Evolutionary conservation across 2,113 vertebrate genomes (phyloP), one percentile per base, ranked within the genome.

Genomic region (Oreocharis arfaki): DNA sequence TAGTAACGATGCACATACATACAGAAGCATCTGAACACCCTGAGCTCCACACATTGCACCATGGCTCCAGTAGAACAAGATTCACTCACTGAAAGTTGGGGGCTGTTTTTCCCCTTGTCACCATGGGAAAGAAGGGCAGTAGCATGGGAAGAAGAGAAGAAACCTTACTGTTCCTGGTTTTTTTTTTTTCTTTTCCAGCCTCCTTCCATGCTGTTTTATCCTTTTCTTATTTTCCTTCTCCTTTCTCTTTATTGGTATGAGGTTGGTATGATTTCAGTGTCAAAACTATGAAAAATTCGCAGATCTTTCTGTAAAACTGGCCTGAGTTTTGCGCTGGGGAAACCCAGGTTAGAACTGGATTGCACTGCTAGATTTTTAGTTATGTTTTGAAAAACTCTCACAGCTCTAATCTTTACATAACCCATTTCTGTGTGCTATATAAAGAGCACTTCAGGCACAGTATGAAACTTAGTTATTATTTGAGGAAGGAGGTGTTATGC

Each of bases 391-490:
- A 81, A 63, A 95, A 75, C 74, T 95, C 83, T 93, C 56, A 30
- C 73, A 90, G 96, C 89, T 90, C 79, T 96, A 94, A 93, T 95
- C 91, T 96, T 96, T 96, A 92, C 96, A 96, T 94, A 96, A 93
- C 91, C 95, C 77, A 75, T 96, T 97, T 96, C 90, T 97, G 87
- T 87, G 89, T 90, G 93, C 93, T 93, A 87, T 96, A 96, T 96
- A 96, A 97, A 96, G 90, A 97, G 76, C 86, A 95, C 94, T 97
- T 97, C 86, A 96, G 87, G 79, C 95, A 96, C 93, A 96, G 96
- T 96, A 84, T 96, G 90, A 94, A 96, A 96, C 73, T 94, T 96
- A 81, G 89, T 91, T 96, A 85, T 96, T 97, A 94, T 96, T 96
- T 96, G 89, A 95, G 92, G 92, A 94, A 90, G 93, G 93, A 90